Evolutionary conservation across 2,888 invertebrate genomes (phyloP).

Genomic region (Platycnemis pennipes): DNA sequence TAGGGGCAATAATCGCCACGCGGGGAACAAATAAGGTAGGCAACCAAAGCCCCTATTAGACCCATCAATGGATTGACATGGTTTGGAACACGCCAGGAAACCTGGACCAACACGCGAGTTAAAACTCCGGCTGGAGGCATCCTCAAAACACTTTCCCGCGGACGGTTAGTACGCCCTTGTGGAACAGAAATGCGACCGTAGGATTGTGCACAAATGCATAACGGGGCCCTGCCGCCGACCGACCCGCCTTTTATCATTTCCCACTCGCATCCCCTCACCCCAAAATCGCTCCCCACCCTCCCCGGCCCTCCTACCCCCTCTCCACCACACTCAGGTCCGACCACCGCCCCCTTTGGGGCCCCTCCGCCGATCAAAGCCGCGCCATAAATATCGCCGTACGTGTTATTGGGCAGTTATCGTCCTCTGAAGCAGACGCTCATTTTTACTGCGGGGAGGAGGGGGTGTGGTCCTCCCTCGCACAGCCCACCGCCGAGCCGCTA

Average conservation of each 20-base stretch:
- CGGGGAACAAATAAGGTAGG: neutral
- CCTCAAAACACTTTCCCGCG: neutral
- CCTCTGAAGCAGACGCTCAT: slow-evolving; percentile 9
- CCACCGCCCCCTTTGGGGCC: neutral
- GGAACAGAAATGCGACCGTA: neutral
- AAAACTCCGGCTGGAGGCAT: neutral
- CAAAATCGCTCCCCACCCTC: neutral
- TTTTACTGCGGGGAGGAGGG: neutral
- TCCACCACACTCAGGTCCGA: neutral
- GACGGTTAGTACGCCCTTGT: neutral
- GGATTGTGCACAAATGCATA: neutral
- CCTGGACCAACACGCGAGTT: neutral
- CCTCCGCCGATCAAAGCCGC: slow-evolving; percentile 2
- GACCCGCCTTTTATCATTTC: neutral
- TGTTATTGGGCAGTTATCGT: slow-evolving; percentile 39
- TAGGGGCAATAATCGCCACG: neutral
- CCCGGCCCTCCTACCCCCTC: neutral
- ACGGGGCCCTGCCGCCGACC: neutral
- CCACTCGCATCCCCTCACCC: neutral
- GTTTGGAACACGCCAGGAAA: neutral
- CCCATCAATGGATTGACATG: neutral
- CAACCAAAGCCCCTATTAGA: neutral
- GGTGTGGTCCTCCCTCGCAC: neutral
- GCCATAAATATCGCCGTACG: slow-evolving; percentile 25
- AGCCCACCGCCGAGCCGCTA: neutral